Evolutionary conservation across 1,140 invertebrate genomes (phyloP).

Genomic region (Plodia interpunctella): DNA sequence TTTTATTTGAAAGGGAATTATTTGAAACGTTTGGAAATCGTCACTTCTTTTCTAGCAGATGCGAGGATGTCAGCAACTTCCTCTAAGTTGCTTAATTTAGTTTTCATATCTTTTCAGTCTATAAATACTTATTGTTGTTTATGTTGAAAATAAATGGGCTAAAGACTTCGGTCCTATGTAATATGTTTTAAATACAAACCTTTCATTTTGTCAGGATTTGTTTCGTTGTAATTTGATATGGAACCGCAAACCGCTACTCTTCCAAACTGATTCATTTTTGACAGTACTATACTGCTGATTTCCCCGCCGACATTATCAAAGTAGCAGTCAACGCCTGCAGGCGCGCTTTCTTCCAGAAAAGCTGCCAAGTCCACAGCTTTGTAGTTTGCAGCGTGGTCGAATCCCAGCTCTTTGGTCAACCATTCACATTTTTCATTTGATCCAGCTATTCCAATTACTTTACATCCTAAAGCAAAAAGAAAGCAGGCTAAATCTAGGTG

Average conservation of each 20-base stretch:
- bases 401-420: conserved; percentile 81
- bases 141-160: too few species aligned
- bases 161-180: too few species aligned
- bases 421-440: conserved; percentile 83
- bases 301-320: conserved; percentile 86
- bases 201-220: conserved; percentile 48
- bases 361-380: conserved; percentile 78
- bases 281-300: conserved; percentile 76
- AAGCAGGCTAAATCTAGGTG: too few species aligned
- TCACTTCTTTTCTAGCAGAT: too few species aligned
- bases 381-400: conserved; percentile 85
- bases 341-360: conserved; percentile 79
- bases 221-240: conserved; percentile 78
- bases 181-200: conserved; percentile 25
- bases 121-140: too few species aligned
- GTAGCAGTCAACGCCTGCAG: conserved; percentile 82
- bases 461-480: conserved; percentile 77
- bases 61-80: too few species aligned
- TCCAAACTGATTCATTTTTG: conserved; percentile 79
- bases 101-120: too few species aligned
- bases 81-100: too few species aligned
- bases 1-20: too few species aligned
- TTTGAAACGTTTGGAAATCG: too few species aligned
- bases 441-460: conserved; percentile 84
- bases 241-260: conserved; percentile 80